Evolutionary conservation across 1,140 invertebrate species (phyloP).

Genomic region (Zaprionus camerounensis): DNA sequence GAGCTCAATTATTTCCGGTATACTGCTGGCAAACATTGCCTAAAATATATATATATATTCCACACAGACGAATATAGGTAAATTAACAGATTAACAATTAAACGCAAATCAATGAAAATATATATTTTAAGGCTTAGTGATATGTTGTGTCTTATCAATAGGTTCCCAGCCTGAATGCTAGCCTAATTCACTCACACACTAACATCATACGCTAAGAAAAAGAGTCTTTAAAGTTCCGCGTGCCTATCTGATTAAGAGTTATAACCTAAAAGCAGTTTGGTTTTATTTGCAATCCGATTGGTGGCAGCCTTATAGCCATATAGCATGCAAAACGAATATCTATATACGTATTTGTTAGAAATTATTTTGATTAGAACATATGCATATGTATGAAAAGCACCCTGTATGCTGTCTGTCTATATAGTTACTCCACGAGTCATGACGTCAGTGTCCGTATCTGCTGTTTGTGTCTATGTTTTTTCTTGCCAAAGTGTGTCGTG

Average conservation of each 20-base stretch:
- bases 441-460: constrained; percentile 42
- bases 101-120: constrained; percentile 14
- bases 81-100: constrained; percentile 46
- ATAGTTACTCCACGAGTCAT: constrained; percentile 27
- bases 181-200: constrained; percentile 1
- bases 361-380: constrained; percentile 4
- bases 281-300: constrained; percentile 42
- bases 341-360: constrained; percentile 4
- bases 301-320: constrained; percentile 76
- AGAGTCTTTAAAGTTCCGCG: constrained; percentile 10
- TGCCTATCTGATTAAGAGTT: constrained; percentile 19
- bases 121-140: constrained; percentile 7
- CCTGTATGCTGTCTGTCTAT: constrained; percentile 13
- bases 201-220: not conserved
- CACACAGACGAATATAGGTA: constrained; percentile 68
- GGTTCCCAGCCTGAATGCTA: constrained; percentile 9
- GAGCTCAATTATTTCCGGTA: constrained; percentile 99
- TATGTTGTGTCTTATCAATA: constrained; percentile 47
- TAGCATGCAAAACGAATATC: constrained; percentile 68
- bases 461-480: not conserved
- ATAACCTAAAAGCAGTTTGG: constrained; percentile 59
- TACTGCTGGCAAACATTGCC: constrained; percentile 99
- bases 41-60: constrained; percentile 86
- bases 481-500: constrained; percentile 11
- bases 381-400: constrained; percentile 10